Evolutionary conservation across 2,797 vertebrate genomes (phyloP).

Genomic region (Syncerus caffer): DNA sequence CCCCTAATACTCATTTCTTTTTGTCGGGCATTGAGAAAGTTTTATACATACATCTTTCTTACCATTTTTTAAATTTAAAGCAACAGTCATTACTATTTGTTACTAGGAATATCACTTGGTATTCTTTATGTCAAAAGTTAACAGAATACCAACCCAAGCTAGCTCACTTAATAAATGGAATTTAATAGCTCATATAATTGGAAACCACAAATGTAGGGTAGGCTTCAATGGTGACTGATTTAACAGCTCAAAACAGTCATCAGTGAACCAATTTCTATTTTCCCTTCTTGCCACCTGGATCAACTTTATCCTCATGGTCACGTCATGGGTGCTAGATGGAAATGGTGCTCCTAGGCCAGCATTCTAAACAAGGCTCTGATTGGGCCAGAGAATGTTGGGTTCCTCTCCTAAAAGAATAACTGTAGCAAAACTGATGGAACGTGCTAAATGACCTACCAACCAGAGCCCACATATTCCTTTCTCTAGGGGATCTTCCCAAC

Average conservation of each 20-base stretch:
- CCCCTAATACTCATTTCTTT: neutral
- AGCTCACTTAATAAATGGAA: neutral
- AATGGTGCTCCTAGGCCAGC: neutral
- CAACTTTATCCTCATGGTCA: neutral
- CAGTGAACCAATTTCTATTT: neutral
- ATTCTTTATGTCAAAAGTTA: neutral
- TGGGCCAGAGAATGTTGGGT: neutral
- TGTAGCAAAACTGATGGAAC: neutral
- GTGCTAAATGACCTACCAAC: neutral
- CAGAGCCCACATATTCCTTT: neutral
- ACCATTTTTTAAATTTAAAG: neutral
- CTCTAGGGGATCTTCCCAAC: neutral
- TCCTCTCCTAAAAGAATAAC: neutral
- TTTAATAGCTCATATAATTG: neutral
- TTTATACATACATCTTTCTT: neutral
- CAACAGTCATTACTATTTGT: neutral
- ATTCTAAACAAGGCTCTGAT: neutral
- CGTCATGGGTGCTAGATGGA: neutral
- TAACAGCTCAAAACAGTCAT: neutral
- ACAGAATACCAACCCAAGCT: neutral
- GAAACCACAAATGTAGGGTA: neutral
- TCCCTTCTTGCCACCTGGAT: neutral
- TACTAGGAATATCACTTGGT: neutral
- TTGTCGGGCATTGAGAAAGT: neutral
- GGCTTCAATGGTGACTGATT: neutral